Base-by-base conservation (phyloP, 1,140 invertebrate genomes). In the Leptopilina boulardi region DNA sequence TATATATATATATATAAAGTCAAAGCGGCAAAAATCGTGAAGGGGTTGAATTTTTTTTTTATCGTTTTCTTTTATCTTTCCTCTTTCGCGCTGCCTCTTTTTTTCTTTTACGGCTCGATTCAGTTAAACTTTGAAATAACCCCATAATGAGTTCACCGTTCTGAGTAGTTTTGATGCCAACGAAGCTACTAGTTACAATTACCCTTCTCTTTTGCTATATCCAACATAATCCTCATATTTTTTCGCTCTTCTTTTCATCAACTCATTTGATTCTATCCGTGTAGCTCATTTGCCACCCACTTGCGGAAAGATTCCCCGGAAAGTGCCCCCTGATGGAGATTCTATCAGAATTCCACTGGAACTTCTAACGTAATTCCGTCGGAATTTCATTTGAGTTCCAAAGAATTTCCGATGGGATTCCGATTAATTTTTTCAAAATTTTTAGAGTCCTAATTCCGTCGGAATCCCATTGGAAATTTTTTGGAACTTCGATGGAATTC, bases 91-190 rank as follows among this genome's bases (percentile, higher is more conserved):
- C 59, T 66, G 30, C 15, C 56, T 21, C 23, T 66, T 23, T 66
- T 30, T 66, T 66, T n/a, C 56, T 66, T 30, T 34, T 66, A 66
- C 81, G 79, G 81, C 85, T 85, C 81, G 81, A 87, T 87, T 85
- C 85, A 85, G 84, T 87, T 87, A 87, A 87, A 85, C 83, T 87
- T 87, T 85, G 81, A 85, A 87, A 87, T 87, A 87, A 87, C 85
- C 85, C 82, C 81, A 84, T 86, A 87, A 87, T 87, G 85, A 87
- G 85, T 84, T 84, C 81, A 79, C 83, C 80, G 76, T 83, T 4
- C 56, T 66, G 26, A 13, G 59, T 15, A 66, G 23, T 66, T 85
- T 75, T 83, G 78, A 81, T 85, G 76, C 82, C 78, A 81, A 79
- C 77, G 74, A 85, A 79, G 79, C 76, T 80, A 74, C 80, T 77